Conservation (phyloP, 2,113 vertebrate species). For the Prietella phreatophila region DNA sequence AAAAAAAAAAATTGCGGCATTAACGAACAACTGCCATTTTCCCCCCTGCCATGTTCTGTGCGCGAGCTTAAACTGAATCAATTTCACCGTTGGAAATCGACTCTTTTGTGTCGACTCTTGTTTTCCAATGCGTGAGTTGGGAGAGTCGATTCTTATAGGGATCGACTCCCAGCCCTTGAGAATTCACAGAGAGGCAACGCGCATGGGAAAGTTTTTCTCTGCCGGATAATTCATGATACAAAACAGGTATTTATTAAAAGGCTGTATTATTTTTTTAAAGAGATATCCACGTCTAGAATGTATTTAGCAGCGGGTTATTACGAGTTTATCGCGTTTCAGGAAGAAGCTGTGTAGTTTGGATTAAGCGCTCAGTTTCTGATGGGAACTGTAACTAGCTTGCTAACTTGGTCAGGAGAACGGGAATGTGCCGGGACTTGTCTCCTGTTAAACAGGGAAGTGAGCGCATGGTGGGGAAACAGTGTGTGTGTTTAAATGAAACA, state of each 20-base stretch:
- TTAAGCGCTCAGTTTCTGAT: slow-evolving; percentile 21
- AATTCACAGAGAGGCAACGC: neutral
- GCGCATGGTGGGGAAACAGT: slow-evolving; percentile 5
- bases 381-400: slow-evolving; percentile 28
- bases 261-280: neutral
- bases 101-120: neutral
- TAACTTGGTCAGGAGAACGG: slow-evolving; percentile 36
- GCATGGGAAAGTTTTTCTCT: slow-evolving; percentile 46
- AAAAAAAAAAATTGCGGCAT: too few relatives aligned
- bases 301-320: neutral
- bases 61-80: neutral
- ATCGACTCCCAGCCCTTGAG: neutral
- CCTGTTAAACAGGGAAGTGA: slow-evolving; percentile 16
- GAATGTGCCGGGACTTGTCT: slow-evolving; percentile 70
- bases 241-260: slow-evolving; percentile 64
- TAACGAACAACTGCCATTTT: neutral
- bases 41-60: neutral
- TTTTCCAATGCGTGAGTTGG: neutral
- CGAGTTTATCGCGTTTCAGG: neutral
- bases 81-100: neutral
- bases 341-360: neutral
- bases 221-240: slow-evolving; percentile 65
- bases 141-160: neutral
- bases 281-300: neutral
- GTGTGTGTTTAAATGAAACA: slow-evolving; percentile 8